Evolutionary conservation across 2,797 vertebrate genomes (phyloP).

Genomic region (Anas capensis): DNA sequence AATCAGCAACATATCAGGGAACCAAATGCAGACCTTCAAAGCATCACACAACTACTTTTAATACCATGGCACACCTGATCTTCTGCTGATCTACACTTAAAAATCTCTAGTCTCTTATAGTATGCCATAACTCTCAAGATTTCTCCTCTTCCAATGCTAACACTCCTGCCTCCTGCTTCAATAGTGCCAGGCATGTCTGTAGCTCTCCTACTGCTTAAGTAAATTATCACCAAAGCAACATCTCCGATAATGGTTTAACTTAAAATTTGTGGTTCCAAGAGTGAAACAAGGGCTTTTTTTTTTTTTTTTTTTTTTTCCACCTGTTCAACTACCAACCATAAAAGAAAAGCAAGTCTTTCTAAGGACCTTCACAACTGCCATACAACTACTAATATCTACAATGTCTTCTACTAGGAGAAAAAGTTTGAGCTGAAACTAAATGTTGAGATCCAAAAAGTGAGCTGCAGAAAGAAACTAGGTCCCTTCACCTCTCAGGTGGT

Average conservation of each 20-base stretch:
- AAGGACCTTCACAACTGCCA: neutral
- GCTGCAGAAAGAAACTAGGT: neutral
- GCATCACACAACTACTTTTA: accelerated
- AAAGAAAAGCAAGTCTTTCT: neutral
- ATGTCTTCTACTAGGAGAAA: neutral
- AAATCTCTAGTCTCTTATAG: neutral
- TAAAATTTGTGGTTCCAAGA: neutral
- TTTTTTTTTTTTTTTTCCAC: neutral
- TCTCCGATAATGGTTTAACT: neutral
- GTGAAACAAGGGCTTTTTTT: neutral
- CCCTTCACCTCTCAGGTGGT: neutral
- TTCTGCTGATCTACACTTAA: neutral
- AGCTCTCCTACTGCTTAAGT: neutral
- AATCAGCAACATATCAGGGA: accelerated
- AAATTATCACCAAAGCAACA: neutral
- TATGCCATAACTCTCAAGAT: neutral
- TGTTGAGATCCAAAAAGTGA: neutral
- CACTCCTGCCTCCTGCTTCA: neutral
- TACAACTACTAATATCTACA: neutral
- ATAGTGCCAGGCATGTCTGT: accelerated
- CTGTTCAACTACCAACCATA: neutral
- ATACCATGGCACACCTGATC: neutral
- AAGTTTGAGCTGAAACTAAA: neutral
- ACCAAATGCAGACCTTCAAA: neutral
- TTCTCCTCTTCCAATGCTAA: neutral